Percentiles rank a stretch among this genome's conserved stretches.
Conservation (phyloP, 1,140 invertebrate species). For the Cephus cinctus region DNA sequence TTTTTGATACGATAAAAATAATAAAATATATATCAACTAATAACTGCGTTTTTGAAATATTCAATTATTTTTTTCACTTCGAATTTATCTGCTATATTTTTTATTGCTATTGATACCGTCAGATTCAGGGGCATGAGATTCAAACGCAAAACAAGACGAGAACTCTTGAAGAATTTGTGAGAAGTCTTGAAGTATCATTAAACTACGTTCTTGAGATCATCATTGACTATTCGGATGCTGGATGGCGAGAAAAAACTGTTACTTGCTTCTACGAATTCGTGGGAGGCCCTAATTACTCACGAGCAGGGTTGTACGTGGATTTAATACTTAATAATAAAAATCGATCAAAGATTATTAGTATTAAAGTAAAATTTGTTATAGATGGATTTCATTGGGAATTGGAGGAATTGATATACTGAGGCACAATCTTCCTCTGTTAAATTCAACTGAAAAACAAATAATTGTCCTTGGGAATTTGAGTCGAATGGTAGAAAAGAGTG, state of each 20-base stretch:
- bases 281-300: conserved; percentile 26
- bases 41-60: not conserved
- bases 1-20: too few relatives aligned
- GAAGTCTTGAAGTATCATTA: conserved; percentile 27
- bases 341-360: too few relatives aligned
- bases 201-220: conserved; percentile 39
- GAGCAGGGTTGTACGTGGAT: conserved; percentile 39
- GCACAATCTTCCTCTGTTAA: too few relatives aligned
- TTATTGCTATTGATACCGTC: too few relatives aligned
- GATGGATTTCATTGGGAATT: too few relatives aligned
- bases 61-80: not conserved
- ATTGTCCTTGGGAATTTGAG: conserved; percentile 31
- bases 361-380: too few relatives aligned
- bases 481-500: conserved; percentile 29
- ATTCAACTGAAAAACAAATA: too few relatives aligned
- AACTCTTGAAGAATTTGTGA: conserved; percentile 27
- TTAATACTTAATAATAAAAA: too few relatives aligned
- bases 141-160: conserved; percentile 23
- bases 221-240: conserved; percentile 36
- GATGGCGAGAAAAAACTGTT: conserved; percentile 21
- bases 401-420: too few relatives aligned
- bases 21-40: too few relatives aligned
- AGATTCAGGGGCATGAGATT: conserved; percentile 37
- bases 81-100: not conserved
- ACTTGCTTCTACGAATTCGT: conserved; percentile 34